Evolutionary conservation across 2,113 vertebrate genomes (phyloP).

Genomic region (Chascanopsetta lugubris): DNA sequence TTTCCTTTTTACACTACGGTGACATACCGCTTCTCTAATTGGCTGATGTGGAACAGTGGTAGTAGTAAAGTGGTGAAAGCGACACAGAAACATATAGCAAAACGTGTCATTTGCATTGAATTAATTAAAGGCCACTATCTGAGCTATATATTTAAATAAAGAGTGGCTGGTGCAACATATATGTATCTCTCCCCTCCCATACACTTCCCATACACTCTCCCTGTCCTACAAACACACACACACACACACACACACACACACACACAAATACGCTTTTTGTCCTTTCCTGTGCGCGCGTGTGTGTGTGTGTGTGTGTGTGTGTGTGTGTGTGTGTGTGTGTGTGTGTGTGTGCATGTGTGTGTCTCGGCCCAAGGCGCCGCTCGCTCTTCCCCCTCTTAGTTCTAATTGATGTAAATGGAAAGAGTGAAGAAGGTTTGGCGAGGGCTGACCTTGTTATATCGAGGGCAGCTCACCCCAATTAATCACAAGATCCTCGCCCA

Average conservation of each 20-base stretch:
- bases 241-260: neutral
- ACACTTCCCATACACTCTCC: neutral
- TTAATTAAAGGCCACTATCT: constrained; percentile 81
- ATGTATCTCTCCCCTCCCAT: constrained; percentile 34
- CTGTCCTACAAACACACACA: neutral
- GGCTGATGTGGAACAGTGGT: constrained; percentile 36
- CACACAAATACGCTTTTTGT: constrained; percentile 1
- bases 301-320: constrained; percentile 9
- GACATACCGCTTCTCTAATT: constrained; percentile 62
- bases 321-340: constrained; percentile 17
- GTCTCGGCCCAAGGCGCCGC: constrained; percentile 42
- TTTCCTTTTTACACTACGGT: constrained; percentile 18
- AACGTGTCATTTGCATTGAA: constrained; percentile 82
- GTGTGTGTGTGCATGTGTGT: constrained; percentile 29
- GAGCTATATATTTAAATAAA: constrained; percentile 82
- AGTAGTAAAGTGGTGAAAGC: constrained; percentile 42
- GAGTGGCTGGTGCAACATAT: constrained; percentile 62
- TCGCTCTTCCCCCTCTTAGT: constrained; percentile 68
- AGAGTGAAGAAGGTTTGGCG: constrained; percentile 86
- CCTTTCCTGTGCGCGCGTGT: too few relatives aligned
- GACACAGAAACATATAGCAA: constrained; percentile 49
- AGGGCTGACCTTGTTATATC: constrained; percentile 89
- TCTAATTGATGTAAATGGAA: constrained; percentile 94
- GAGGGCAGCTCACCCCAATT: constrained; percentile 90
- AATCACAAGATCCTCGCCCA: constrained; percentile 89